Conservation (phyloP, 1,140 invertebrate genomes). For the Leptinotarsa texana region DNA sequence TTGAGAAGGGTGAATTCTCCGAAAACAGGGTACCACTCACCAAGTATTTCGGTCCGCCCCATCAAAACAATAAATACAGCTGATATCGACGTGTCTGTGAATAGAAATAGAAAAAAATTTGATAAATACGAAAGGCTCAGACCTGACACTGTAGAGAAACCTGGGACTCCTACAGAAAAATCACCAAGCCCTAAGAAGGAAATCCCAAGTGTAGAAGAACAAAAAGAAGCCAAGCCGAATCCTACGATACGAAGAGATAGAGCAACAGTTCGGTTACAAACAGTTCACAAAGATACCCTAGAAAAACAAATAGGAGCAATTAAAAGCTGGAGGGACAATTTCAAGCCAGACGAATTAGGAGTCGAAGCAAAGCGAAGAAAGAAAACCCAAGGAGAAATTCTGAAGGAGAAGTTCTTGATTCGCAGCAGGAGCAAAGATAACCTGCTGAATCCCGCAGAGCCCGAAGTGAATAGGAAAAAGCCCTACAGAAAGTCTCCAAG, state of each 20-base stretch:
- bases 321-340: slow-evolving; percentile 64
- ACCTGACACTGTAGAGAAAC: slow-evolving; percentile 46
- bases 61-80: slow-evolving; percentile 76
- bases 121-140: slow-evolving; percentile 42
- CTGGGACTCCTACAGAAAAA: slow-evolving; percentile 51
- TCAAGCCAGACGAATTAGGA: slow-evolving; percentile 59
- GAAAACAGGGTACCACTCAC: slow-evolving; percentile 52
- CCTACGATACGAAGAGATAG: slow-evolving; percentile 70
- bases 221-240: slow-evolving; percentile 47
- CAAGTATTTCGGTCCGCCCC: slow-evolving; percentile 58
- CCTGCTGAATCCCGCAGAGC: slow-evolving; percentile 29
- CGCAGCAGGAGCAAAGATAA: slow-evolving; percentile 61
- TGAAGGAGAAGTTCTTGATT: slow-evolving; percentile 77
- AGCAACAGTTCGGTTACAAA: slow-evolving; percentile 72
- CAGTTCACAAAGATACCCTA: slow-evolving; percentile 53
- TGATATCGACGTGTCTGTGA: slow-evolving; percentile 78
- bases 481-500: slow-evolving; percentile 54
- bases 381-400: slow-evolving; percentile 71
- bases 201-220: slow-evolving; percentile 29
- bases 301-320: slow-evolving; percentile 49
- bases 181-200: slow-evolving; percentile 55
- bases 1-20: slow-evolving; percentile 57
- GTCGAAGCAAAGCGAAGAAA: slow-evolving; percentile 47
- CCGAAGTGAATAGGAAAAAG: slow-evolving; percentile 42
- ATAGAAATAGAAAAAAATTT: slow-evolving; percentile 58